Evolutionary conservation across 2,113 vertebrate species (phyloP).

Genomic region (Siphamia tubifer): DNA sequence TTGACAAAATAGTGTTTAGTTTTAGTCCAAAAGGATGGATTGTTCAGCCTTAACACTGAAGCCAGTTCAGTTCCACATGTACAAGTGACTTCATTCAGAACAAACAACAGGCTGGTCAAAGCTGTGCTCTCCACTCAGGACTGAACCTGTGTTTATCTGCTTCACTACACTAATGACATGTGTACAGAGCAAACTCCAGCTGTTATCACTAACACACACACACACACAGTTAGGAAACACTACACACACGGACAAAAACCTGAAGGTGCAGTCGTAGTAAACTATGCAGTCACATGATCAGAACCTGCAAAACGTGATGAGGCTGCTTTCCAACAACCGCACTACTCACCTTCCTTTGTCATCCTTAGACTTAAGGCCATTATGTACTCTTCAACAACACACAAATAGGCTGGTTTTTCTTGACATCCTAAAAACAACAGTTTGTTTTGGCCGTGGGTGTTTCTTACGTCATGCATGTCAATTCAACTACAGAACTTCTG

Average conservation of each 20-base stretch:
- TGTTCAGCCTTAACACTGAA: too few species aligned
- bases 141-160: neutral
- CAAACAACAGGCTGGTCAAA: neutral
- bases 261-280: neutral
- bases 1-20: too few species aligned
- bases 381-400: too few species aligned
- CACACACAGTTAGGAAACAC: neutral
- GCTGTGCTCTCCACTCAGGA: neutral
- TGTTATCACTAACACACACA: neutral
- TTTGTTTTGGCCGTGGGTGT: too few species aligned
- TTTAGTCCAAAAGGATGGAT: too few species aligned
- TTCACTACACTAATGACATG: neutral
- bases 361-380: too few species aligned
- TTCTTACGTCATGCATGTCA: too few species aligned
- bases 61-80: too few species aligned
- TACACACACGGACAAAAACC: neutral
- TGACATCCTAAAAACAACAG: too few species aligned
- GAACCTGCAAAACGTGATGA: neutral
- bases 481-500: too few species aligned
- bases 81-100: neutral
- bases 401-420: too few species aligned
- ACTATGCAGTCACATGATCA: neutral
- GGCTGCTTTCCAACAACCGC: neutral
- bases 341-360: too few species aligned
- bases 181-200: neutral